Base-by-base conservation (phyloP, 2,888 invertebrate genomes). In the Elmis aenea region DNA sequence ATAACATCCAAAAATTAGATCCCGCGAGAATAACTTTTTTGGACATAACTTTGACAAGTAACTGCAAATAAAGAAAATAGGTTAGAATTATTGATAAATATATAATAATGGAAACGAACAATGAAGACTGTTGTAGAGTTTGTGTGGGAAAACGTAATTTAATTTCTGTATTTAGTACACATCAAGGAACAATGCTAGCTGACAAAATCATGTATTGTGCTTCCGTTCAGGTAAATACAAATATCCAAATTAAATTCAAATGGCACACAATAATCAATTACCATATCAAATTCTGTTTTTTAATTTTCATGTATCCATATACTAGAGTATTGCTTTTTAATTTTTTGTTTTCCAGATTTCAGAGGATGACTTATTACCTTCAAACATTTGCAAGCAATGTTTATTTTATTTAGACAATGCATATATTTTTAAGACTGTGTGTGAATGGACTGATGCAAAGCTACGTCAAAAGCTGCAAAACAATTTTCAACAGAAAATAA, bases 191-290 rank as follows among this genome's bases (percentile, higher is more conserved):
- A 18, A 8, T 3, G 13, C 15, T 23, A 16, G 5, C 13, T 8
- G 18, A 33, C n/a, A 33, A 26, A 10, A 16, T 33, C 13, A 16
- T 10, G 12, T 25, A 18, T 13, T 33, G 33, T 33, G 10, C 33
- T 25, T 25, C 33, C 6, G 18, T 25, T n/a, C 33, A 33, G 25
- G 33, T 33, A 18, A 25, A 23, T n/a, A n/a, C n/a, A n/a, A n/a
- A n/a, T n/a, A n/a, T n/a, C n/a, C n/a, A n/a, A n/a, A n/a, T n/a
- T n/a, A n/a, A n/a, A n/a, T n/a, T n/a, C n/a, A n/a, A n/a, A n/a
- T n/a, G n/a, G n/a, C n/a, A n/a, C n/a, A n/a, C n/a, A n/a, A n/a
- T n/a, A n/a, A n/a, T n/a, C n/a, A n/a, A n/a, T n/a, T n/a, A n/a
- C n/a, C n/a, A n/a, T n/a, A n/a, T n/a, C n/a, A n/a, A n/a, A n/a